Percentiles rank a stretch among this genome's conserved stretches.
These are phyloP conservation scores for Holocentrus rufus DNA, from an alignment of 2,797 vertebrate species.

Conservation along the genomic window DNA sequence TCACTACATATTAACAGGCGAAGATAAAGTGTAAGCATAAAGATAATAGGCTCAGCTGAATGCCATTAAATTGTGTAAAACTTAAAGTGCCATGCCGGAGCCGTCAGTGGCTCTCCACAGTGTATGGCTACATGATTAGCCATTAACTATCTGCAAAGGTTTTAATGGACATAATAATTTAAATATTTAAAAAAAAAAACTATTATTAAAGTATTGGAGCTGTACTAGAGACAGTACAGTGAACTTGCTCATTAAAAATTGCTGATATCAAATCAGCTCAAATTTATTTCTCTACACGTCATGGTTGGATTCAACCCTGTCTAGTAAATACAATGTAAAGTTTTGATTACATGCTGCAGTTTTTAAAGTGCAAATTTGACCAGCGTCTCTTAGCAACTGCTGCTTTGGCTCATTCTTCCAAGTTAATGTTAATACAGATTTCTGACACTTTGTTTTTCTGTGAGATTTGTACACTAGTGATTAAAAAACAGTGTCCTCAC, in stretches of 20 bases:
- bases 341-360: constrained; percentile 5
- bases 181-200: constrained; percentile 16
- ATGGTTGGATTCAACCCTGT: too few species aligned
- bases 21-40: constrained; percentile 63
- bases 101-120: constrained; percentile 37
- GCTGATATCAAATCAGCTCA: not conserved
- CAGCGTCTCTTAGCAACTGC: constrained; percentile 40
- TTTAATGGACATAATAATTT: constrained; percentile 30
- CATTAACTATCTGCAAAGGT: constrained; percentile 42
- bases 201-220: constrained; percentile 21
- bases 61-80: constrained; percentile 52
- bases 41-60: constrained; percentile 65
- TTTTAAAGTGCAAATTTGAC: constrained; percentile 24
- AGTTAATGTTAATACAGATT: constrained; percentile 23
- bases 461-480: too few species aligned
- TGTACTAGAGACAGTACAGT: not conserved
- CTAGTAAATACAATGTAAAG: not conserved
- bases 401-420: constrained; percentile 2
- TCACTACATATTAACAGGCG: constrained; percentile 59
- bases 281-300: not conserved
- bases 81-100: constrained; percentile 28
- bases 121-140: constrained; percentile 43
- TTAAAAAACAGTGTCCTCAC: too few species aligned
- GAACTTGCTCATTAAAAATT: not conserved
- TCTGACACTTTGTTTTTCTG: too few species aligned